Conservation (phyloP, 2,888 invertebrate genomes). For the Ectropis crepuscularia region DNA sequence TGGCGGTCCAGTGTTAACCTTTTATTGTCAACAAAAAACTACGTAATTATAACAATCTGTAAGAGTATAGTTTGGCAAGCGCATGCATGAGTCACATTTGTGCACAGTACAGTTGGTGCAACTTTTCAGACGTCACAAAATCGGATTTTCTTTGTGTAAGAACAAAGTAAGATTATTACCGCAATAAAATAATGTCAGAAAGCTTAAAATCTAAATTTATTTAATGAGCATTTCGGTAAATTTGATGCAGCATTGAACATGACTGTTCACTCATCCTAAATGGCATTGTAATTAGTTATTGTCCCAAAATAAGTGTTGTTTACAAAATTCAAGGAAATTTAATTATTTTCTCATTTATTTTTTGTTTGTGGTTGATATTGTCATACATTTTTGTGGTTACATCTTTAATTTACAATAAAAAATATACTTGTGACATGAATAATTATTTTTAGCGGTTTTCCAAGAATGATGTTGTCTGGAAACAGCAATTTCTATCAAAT, state of each 20-base stretch:
- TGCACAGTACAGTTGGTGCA: constrained; percentile 30
- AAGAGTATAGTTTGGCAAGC: constrained; percentile 46
- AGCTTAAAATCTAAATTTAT: background rate
- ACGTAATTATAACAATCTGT: background rate
- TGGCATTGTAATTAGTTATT: constrained; percentile 11
- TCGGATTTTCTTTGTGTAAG: constrained; percentile 15
- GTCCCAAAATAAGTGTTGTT: constrained; percentile 19
- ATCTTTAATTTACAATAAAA: constrained; percentile 8
- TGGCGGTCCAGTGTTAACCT: no score
- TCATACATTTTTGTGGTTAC: constrained; percentile 14
- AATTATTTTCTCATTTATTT: constrained; percentile 8
- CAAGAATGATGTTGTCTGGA: no score
- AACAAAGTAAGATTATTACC: constrained; percentile 5
- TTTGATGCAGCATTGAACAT: constrained; percentile 2
- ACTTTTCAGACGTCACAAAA: constrained; percentile 27
- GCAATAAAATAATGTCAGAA: constrained; percentile 7
- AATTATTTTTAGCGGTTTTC: no score
- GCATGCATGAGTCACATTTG: constrained; percentile 49
- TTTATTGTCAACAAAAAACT: no score
- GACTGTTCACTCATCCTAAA: constrained; percentile 5
- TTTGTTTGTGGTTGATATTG: constrained; percentile 13
- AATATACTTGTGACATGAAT: no score
- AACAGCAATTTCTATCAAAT: no score
- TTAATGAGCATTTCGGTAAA: background rate
- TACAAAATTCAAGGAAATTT: constrained; percentile 25